Base-by-base conservation (phyloP, 2,888 invertebrate species). In the Nomada hirtipes region DNA sequence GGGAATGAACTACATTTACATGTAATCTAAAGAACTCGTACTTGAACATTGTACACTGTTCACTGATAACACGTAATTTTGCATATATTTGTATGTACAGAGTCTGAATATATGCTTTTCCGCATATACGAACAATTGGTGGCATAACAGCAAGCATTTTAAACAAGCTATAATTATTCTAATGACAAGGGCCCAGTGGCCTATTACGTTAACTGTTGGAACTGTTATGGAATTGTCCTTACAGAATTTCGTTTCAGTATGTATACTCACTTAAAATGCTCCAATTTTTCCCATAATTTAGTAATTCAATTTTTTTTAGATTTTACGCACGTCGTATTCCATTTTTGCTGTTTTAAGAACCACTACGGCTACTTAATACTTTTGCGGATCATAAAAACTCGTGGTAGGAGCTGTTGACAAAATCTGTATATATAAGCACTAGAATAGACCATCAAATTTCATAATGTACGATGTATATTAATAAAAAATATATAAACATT, bases 1-100 rank as follows among this genome's bases (percentile, higher is more conserved):
- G 92, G 91, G 26, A 92, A 92, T 76, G 91, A 92, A 79, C 77
- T 92, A 20, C 42, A 86, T 67, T 80, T 91, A 20, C 91, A 92
- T 68, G 91, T 90, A 72, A 36, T 83, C 90, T 86, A 68, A 64
- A 47, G 47, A 47, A 29, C 57, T 36, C 36, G 36, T 36, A 36
- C 7, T 36, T 36, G 36, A 36, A 36, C 36, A 36, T 36, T 36
- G 36, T 36, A 36, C 59, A 1, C n/a, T 64, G 18, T 53, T 26
- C 42, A 53, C 18, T 4, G 26, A 55, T 64, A 23, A 2, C 0
- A 59, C 55, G 29, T 52, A 50, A 67, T 29, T n/a, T 61, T 26
- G 7, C 18, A 42, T 61, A 69, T 15, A 60, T 36, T 59, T 13
- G 23, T n/a, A 13, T 77, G 84, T 82, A 23, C 79, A 92, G 92